phyloP scores from a whole-genome alignment of 2,113 vertebrate species.

The Sinosuthora webbiana region DNA sequence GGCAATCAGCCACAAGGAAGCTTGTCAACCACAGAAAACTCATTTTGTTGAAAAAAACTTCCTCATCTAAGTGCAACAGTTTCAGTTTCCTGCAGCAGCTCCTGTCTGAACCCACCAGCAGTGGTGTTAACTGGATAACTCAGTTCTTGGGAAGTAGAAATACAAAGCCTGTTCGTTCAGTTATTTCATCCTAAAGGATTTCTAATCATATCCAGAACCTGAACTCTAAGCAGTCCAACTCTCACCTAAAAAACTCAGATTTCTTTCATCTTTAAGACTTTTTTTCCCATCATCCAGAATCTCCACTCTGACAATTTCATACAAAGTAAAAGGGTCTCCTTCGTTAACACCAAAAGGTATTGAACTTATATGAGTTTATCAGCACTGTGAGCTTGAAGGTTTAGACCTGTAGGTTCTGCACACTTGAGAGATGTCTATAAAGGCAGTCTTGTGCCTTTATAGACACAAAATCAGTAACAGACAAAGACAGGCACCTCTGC shows the following conservation, averaged over 20 bases:
- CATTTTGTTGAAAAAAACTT: conserved; percentile 51
- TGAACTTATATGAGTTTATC: neutral
- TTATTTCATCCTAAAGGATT: neutral
- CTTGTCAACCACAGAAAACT: conserved; percentile 56
- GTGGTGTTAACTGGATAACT: neutral
- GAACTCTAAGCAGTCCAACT: neutral
- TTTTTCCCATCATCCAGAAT: neutral
- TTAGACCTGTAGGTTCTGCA: neutral
- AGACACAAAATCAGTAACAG: neutral
- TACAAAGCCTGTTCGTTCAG: neutral
- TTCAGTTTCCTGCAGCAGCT: conserved; percentile 6
- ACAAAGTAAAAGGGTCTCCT: neutral
- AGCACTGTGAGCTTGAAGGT: neutral
- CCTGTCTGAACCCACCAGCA: neutral
- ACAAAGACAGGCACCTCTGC: neutral
- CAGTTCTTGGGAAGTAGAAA: neutral
- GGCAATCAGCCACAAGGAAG: conserved; percentile 45
- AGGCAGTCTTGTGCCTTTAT: neutral
- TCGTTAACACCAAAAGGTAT: neutral
- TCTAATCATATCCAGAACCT: neutral
- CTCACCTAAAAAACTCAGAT: neutral
- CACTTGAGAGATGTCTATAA: neutral
- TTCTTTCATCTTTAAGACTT: neutral
- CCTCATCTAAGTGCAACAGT: neutral
- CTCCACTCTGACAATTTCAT: neutral